phyloP scores from a whole-genome alignment of 2,113 vertebrate genomes.

The Neopipo cinnamomea region DNA sequence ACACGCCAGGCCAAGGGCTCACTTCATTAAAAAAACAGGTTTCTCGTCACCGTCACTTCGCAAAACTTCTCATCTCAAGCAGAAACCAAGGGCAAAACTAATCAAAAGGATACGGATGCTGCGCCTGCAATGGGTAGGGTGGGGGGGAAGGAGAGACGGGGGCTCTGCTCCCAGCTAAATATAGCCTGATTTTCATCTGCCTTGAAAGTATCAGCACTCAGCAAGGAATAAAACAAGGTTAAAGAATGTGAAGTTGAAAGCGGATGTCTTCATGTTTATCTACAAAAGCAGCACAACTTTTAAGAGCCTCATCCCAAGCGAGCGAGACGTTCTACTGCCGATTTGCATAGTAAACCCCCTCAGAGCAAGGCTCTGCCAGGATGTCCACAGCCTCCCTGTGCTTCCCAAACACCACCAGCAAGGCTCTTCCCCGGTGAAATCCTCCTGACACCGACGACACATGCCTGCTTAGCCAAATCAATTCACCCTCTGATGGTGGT shows the following conservation, averaged over 20 bases:
- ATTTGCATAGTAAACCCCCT: conserved; percentile 48
- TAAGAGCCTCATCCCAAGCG: conserved; percentile 56
- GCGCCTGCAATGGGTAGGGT: not conserved
- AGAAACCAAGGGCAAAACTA: conserved; percentile 63
- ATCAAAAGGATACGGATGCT: conserved; percentile 57
- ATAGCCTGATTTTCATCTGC: conserved; percentile 69
- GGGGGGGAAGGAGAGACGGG: not conserved
- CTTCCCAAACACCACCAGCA: not conserved
- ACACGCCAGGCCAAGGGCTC: not conserved
- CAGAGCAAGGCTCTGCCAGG: conserved; percentile 2
- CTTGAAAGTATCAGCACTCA: conserved; percentile 68
- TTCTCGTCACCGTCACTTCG: not conserved
- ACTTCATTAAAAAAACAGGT: not conserved
- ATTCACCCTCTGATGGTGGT: fast-evolving
- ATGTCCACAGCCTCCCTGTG: not conserved
- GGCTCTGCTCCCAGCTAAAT: conserved; percentile 60
- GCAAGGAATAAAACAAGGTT: conserved; percentile 73
- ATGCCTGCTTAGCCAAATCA: not conserved
- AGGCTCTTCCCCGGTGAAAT: not conserved
- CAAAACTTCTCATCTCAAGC: conserved; percentile 49
- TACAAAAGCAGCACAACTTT: conserved; percentile 70
- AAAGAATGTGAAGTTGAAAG: conserved; percentile 75
- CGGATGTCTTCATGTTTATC: conserved; percentile 66
- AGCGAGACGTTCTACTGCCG: not conserved
- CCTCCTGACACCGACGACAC: not conserved